Evolutionary conservation across 53 echinoderm and acorn worm genomes (phyloP).

Genomic region (Stichopus horrens): DNA sequence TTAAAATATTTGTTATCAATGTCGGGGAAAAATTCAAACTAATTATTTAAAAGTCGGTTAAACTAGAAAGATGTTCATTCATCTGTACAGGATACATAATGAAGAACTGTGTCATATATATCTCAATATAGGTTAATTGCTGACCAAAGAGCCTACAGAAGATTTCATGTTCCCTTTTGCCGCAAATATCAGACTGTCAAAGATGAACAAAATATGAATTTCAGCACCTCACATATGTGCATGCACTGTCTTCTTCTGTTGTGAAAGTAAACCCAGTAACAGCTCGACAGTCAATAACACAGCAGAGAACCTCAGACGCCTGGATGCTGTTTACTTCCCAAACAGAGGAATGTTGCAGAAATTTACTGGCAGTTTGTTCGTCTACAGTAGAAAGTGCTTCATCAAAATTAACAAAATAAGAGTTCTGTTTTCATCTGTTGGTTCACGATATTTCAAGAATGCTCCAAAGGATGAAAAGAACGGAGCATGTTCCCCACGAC

Average conservation of each 20-base stretch:
- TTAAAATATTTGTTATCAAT: too few relatives aligned
- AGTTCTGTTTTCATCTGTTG: not conserved
- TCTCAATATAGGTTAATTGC: too few relatives aligned
- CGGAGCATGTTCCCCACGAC: too few relatives aligned
- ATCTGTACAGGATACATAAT: too few relatives aligned
- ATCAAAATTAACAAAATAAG: not conserved
- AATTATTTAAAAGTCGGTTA: too few relatives aligned
- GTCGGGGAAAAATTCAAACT: too few relatives aligned
- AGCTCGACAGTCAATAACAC: conserved; percentile 13
- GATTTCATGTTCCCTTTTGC: too few relatives aligned
- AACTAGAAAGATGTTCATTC: too few relatives aligned
- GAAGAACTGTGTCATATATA: too few relatives aligned
- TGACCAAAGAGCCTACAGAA: too few relatives aligned
- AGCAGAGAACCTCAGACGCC: not conserved
- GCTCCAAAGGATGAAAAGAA: too few relatives aligned
- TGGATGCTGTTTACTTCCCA: not conserved
- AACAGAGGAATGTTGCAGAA: not conserved
- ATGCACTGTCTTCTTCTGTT: conserved; percentile 20
- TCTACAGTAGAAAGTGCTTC: not conserved
- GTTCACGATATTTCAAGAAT: not conserved
- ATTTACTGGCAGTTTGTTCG: not conserved
- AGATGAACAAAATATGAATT: not conserved
- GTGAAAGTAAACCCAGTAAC: conserved; percentile 5
- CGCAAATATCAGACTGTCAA: not conserved
- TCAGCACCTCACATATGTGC: conserved; percentile 4